Evolutionary conservation across 2,888 invertebrate species (phyloP), one percentile per base, ranked within the genome.

Genomic region (Melangyna quadrimaculata): DNA sequence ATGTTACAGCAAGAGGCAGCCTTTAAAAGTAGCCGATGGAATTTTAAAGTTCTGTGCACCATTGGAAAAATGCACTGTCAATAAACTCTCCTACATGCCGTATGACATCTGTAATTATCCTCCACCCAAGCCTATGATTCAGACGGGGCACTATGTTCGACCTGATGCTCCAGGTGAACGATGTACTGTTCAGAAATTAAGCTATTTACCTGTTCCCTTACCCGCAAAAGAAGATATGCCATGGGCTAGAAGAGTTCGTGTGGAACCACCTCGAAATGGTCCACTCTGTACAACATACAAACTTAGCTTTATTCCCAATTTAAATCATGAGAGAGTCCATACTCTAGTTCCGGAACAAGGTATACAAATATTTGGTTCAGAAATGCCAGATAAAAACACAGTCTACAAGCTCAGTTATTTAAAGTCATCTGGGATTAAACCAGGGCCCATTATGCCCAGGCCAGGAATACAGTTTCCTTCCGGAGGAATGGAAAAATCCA

Each of bases 141-240:
- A 91, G 63, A 73, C 63, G 1, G 87, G 88, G 8, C 87, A 88
- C 37, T 90, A 88, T 48, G 78, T 88, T 65, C 89, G 89, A 8
- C 90, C 91, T 0, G 88, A 88, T 0, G 90, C 88, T 0, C 91
- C 91, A 0, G 88, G 89, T 59, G 92, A 92, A 27, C 88, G 88
- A 22, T 90, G 91, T 77, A 92, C 92, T 3, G 92, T 94, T 1
- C 94, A 95, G 84, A 94, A 93, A 88, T 92, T 94, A 32, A 93
- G 93, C 3, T 94, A 93, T 82, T 89, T 93, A 90, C 93, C 93
- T 0, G 91, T 93, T 4, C 93, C 93, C 57, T 77, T 91, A 40
- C 89, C 91, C 0, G 87, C 89, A 7, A 93, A 91, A 87, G 91
- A 92, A 72, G 89, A 90, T 0, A 89, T 89, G 40, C 92, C 92